A percentile compares a stretch with the other conserved stretches of the same genome.
phyloP scores from a whole-genome alignment of 2,797 vertebrate species.

The Helarctos malayanus region DNA sequence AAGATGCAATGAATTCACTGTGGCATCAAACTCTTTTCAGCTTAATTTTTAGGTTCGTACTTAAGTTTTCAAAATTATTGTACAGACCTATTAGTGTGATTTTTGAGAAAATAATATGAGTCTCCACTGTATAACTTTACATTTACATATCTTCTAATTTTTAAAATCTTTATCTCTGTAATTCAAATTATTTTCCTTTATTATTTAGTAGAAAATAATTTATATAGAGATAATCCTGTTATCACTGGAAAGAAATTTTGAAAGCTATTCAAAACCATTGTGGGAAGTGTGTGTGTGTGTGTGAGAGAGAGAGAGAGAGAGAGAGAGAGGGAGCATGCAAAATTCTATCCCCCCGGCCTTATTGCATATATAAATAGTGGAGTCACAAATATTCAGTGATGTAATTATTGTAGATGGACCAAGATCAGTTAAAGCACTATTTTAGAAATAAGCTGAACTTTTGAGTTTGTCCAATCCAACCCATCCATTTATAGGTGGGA shows the following conservation, averaged over 20 bases:
- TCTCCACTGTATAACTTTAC: background rate
- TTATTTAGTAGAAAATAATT: background rate
- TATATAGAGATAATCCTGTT: background rate
- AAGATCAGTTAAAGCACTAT: background rate
- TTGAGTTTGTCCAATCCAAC: background rate
- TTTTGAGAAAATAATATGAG: background rate
- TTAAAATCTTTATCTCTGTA: background rate
- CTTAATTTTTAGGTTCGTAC: slow-evolving; percentile 70
- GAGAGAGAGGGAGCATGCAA: background rate
- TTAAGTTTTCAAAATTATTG: slow-evolving; percentile 62
- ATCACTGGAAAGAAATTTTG: background rate
- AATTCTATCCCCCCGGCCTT: background rate
- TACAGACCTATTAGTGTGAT: background rate
- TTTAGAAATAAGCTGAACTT: background rate
- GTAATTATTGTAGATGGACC: background rate
- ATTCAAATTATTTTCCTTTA: background rate
- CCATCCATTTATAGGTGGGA: background rate
- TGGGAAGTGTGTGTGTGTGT: background rate
- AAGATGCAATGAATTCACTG: slow-evolving; percentile 74
- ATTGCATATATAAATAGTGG: background rate
- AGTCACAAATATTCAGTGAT: background rate
- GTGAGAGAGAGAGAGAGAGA: background rate
- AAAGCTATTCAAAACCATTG: background rate
- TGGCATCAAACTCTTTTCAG: slow-evolving; percentile 68
- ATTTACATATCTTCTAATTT: slow-evolving; percentile 28